Conservation (phyloP, 2,888 invertebrate species). For the Myopa testacea region DNA sequence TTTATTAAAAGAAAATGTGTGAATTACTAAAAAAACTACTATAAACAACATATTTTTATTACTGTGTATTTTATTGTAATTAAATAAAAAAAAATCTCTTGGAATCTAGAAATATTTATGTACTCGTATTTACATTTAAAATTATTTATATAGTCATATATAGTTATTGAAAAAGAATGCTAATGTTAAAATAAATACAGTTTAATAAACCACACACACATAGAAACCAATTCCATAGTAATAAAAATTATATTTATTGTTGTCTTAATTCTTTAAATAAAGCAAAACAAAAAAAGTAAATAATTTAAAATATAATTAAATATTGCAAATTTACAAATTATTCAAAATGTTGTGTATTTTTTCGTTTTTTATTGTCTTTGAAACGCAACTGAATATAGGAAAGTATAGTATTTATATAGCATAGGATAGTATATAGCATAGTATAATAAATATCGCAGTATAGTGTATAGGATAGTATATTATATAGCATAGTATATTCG, state of each 20-base stretch:
- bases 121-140: constrained; percentile 38
- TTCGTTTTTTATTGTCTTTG: neutral
- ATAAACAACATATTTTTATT: constrained; percentile 32
- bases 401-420: too few relatives aligned
- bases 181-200: neutral
- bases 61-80: constrained; percentile 23
- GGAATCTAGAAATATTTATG: constrained; percentile 31
- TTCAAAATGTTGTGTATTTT: neutral
- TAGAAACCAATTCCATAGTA: constrained; percentile 33
- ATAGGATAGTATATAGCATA: too few relatives aligned
- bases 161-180: neutral
- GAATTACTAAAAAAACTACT: constrained; percentile 31
- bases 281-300: neutral
- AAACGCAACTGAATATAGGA: too few relatives aligned
- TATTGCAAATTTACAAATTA: constrained; percentile 21
- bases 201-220: neutral
- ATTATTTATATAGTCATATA: constrained; percentile 1
- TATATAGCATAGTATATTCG: too few relatives aligned
- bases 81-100: neutral
- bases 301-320: neutral
- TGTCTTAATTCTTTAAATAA: constrained; percentile 51
- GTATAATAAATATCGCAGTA: too few relatives aligned
- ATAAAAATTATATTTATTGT: constrained; percentile 51
- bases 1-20: constrained; percentile 14
- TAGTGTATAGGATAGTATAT: too few relatives aligned